Percentiles rank a stretch among this genome's conserved stretches.
Conservation (phyloP, 2,113 vertebrate species). For the Scytalopus superciliaris region DNA sequence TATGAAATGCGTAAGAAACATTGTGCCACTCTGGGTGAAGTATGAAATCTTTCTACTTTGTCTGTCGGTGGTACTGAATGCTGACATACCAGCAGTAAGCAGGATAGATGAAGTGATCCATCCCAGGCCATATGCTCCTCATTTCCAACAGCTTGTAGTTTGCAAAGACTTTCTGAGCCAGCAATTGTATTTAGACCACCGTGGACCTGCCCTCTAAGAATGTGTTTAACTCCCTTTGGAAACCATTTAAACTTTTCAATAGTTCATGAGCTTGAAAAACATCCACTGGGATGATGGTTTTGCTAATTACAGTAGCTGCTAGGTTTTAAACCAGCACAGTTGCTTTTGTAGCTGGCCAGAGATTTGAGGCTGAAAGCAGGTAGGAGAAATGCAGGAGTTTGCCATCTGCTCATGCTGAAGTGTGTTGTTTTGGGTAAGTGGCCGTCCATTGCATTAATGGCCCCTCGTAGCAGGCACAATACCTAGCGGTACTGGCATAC, state of each 20-base stretch:
- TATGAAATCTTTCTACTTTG: accelerated
- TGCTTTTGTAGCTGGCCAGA: not conserved
- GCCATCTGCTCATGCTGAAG: constrained; percentile 1
- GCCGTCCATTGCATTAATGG: not conserved
- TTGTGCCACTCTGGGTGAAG: not conserved
- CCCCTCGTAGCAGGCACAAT: not conserved
- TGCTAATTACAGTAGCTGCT: not conserved
- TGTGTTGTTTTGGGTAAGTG: not conserved
- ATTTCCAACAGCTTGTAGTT: not conserved
- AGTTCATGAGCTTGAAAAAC: not conserved
- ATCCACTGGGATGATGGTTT: not conserved
- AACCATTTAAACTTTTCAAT: not conserved
- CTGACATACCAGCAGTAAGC: not conserved
- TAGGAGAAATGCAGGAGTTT: not conserved
- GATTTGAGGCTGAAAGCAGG: not conserved
- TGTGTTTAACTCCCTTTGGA: not conserved
- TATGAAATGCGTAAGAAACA: not conserved
- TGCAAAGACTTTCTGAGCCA: not conserved
- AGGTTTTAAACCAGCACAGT: not conserved
- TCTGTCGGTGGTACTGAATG: not conserved
- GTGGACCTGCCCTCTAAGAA: not conserved
- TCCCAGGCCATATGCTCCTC: not conserved
- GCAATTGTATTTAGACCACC: not conserved
- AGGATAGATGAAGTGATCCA: not conserved
- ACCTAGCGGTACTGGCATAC: not conserved